Evolutionary conservation across 2,113 vertebrate species (phyloP).

Genomic region (Entomyzon cyanotis): DNA sequence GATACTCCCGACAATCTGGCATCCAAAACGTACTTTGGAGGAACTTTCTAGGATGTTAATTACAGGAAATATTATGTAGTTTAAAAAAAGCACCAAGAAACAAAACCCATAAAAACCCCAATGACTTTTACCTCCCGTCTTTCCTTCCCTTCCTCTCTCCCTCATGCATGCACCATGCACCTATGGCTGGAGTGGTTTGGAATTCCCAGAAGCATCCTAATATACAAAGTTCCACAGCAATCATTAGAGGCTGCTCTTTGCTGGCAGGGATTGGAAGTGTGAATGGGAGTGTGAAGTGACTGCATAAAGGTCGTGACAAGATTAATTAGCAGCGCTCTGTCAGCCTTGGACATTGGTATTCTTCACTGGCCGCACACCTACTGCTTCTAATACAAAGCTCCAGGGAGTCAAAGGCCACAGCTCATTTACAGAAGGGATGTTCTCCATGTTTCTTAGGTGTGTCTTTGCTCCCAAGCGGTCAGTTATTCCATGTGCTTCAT

Average conservation of each 20-base stretch:
- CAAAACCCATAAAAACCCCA: background rate
- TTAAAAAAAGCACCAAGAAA: background rate
- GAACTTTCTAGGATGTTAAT: background rate
- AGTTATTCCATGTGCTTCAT: background rate
- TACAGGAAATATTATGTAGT: background rate
- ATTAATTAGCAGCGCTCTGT: background rate
- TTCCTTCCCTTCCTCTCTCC: background rate
- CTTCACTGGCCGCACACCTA: background rate
- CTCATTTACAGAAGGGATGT: background rate
- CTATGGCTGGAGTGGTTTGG: background rate
- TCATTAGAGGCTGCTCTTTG: background rate
- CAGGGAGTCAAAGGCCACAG: background rate
- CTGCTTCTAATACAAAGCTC: background rate
- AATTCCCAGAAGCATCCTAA: background rate
- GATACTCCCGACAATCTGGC: background rate
- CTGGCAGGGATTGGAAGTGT: background rate
- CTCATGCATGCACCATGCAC: accelerated
- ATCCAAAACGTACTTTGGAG: background rate
- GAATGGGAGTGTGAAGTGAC: background rate
- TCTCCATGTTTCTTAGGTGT: background rate
- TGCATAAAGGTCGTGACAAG: background rate
- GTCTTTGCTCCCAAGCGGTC: background rate
- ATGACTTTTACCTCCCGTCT: background rate
- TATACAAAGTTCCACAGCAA: background rate
- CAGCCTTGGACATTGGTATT: background rate